Evolutionary conservation across 2,797 vertebrate species (phyloP).

Genomic region (Anguilla anguilla): DNA sequence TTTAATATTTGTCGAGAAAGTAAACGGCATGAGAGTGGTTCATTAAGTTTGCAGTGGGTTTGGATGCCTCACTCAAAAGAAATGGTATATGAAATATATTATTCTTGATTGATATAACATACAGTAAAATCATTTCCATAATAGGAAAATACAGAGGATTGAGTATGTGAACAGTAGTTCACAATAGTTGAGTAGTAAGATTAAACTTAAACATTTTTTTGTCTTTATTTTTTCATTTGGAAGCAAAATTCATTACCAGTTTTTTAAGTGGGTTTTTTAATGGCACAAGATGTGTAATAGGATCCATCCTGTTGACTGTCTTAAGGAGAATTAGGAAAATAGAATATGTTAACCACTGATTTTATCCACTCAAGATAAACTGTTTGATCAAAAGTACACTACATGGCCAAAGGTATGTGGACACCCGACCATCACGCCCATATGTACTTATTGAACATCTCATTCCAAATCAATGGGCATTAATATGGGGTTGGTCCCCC

Average conservation of each 20-base stretch:
- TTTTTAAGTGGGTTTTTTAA: not conserved
- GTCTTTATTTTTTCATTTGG: not conserved
- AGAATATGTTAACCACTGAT: too few relatives aligned
- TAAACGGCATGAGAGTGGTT: constrained; percentile 8
- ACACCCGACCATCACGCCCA: too few relatives aligned
- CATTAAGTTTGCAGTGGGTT: constrained; percentile 7
- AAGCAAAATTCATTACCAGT: not conserved
- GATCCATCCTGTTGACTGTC: too few relatives aligned
- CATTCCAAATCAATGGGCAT: too few relatives aligned
- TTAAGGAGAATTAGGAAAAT: too few relatives aligned
- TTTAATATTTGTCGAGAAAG: constrained; percentile 20
- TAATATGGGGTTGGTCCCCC: too few relatives aligned
- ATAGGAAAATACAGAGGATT: not conserved
- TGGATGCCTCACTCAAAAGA: not conserved
- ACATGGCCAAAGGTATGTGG: too few relatives aligned
- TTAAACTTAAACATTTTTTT: not conserved
- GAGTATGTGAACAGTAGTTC: not conserved
- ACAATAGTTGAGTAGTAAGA: not conserved
- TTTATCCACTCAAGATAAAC: too few relatives aligned
- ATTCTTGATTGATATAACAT: not conserved
- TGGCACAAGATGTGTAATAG: not conserved
- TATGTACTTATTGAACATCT: too few relatives aligned
- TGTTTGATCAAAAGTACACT: too few relatives aligned
- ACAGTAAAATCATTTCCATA: not conserved
- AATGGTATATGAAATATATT: not conserved